Base-by-base conservation (phyloP, 2,113 vertebrate genomes). In the Gymnorhina tibicen region DNA sequence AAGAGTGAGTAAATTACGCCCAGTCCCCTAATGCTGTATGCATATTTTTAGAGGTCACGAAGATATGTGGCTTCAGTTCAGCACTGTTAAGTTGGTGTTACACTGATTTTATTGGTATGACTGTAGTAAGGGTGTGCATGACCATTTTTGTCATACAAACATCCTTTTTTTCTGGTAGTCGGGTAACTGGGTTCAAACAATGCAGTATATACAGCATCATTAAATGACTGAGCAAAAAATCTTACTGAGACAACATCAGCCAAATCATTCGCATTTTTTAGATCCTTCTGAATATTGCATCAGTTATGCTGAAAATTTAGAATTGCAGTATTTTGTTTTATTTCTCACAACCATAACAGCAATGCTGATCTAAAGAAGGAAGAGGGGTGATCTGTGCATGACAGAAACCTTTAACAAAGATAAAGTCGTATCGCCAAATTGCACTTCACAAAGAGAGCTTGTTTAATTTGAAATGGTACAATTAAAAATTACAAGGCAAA, bases 111-210 rank as follows among this genome's bases (percentile, higher is more conserved):
- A 59, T 73, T 63, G 5, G 39, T 74, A 16, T 75, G 33, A 21
- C 44, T 59, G 21, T 41, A 21, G 26, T 37, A 70, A 58, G 22
- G 5, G 10, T 41, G 53, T 35, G 13, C 20, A 33, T 46, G 39
- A 13, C 15, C 0, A 0, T 14, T 44, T 69, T 47, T 64, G 20
- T 58, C 46, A 62, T 28, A 42, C 6, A 55, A 74, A 39, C 23
- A 28, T 41, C 9, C 15, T 23, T 46, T 16, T 63, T 41, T 72
- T 62, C 42, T 74, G 3, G 11, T 30, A n/a, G 7, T 28, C 66
- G 46, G 37, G 35, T 84, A 87, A 62, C 6, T 66, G 28, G 1
- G 15, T 74, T 74, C 10, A 81, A 91, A 69, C 11, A 24, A 6
- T 37, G 42, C 15, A 56, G 9, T 16, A 70, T 53, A 49, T 33